Evolutionary conservation across 35 echinoderm and acorn worm genomes (phyloP), one percentile per base, ranked within the genome.

Genomic region (Patiria miniata): DNA sequence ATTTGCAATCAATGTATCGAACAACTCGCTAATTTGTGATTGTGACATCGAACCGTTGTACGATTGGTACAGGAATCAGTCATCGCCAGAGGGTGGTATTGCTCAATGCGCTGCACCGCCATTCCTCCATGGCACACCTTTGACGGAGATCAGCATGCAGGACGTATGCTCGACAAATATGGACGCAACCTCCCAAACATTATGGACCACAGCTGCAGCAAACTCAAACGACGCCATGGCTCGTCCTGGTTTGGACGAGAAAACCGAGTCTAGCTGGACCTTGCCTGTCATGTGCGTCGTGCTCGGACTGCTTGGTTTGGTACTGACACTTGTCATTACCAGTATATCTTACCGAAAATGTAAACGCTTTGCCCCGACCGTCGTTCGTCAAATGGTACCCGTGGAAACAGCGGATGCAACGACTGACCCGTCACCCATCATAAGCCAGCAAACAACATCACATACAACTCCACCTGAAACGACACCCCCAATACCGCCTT

Each of bases 11-110:
- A 32, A 53, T 14, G 30, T 65, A 52, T 61, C 54, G 7, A 26
- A 22, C 17, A 84, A 84, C 39, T 52, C 82, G 18, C 57, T 84
- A n/a, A 21, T 59, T 22, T 84, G 82, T 38, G 54, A 84, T 15
- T 84, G 82, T 21, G 18, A 29, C 29, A 57, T 83, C 17, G 10
- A 65, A 37, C 52, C 82, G 8, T 15, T 84, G 5, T 38, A 37
- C n/a, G 0, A 8, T 8, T 84, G 82, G 82, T 60, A 37, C 36
- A 84, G 4, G 23, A 10, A 61, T 23, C 33, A 37, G 52, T 5
- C 53, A 21, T 4, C 12, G 0, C 10, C 15, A 2, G 1, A 14
- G 1, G 36, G 39, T 37, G 36, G 28, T 5, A 34, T 36, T 26
- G 38, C 82, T 19, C 1, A 1, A 7, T 84, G 82, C 39, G 38